Base-by-base conservation (phyloP, 2,888 invertebrate genomes). In the Synergus umbraculus region DNA sequence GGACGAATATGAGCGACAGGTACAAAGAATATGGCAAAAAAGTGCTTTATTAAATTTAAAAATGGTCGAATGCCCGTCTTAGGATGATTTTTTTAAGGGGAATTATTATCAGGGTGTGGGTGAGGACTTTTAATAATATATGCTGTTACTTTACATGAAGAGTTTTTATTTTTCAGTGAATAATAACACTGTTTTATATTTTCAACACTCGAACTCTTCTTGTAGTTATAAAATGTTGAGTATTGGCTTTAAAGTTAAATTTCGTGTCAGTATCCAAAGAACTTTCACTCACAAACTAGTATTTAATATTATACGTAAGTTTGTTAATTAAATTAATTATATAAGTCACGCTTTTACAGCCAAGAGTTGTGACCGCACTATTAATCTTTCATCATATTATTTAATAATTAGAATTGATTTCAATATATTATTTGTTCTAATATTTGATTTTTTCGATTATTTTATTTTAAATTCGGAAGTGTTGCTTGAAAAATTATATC, bases 1-100 rank as follows among this genome's bases (percentile, higher is more conserved):
- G 37, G 29, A 54, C 13, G 49, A 15, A 54, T 73, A 22, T 73
- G 73, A 73, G 73, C 37, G 29, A 73, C 49, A 73, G 73, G 73
- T 73, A 73, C 49, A 60, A 60, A 18, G 22, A 60, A 60, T 60
- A 60, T 60, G 9, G 18, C 22, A 22, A 60, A 60, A 22, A 22
- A 4, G 60, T 60, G 22, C 60, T 60, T 22, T 60, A 60, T 54
- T 15, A 73, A 54, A 43, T 66, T 66, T 66, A 9, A n/a, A 18
- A 41, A n/a, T 54, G n/a, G 15, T 29, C 29, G 29, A 29, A 29
- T 3, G 7, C 54, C n/a, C n/a, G 8, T 54, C 2, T 2, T 54
- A 12, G 8, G 54, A 2, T n/a, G 54, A 8, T 54, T n/a, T 54
- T n/a, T 15, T 15, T 2, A n/a, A 2, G 2, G n/a, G 15, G 54